phyloP scores from a whole-genome alignment of 1,140 invertebrate genomes.

The Danaus melanippus region DNA sequence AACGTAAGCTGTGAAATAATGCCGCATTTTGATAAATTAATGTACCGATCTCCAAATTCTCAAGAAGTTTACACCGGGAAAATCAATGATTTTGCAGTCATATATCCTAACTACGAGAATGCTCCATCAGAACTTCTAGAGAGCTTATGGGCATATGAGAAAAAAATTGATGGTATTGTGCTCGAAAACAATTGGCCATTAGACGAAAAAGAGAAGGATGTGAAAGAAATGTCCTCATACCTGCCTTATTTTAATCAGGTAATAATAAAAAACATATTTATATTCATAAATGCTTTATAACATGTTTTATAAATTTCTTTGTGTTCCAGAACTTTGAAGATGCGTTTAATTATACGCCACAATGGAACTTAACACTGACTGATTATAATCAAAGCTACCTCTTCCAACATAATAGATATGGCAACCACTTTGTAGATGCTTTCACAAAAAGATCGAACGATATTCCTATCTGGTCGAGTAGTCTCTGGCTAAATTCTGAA shows the following conservation, averaged over 20 bases:
- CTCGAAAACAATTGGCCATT: slow-evolving; percentile 59
- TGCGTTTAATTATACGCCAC: slow-evolving; percentile 41
- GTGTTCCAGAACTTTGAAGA: slow-evolving; percentile 46
- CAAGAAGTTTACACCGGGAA: slow-evolving; percentile 35
- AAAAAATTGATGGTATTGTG: slow-evolving; percentile 38
- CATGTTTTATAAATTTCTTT: background rate
- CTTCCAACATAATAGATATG: slow-evolving; percentile 44
- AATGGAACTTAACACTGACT: slow-evolving; percentile 43
- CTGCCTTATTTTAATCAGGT: slow-evolving; percentile 55
- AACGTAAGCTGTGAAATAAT: slow-evolving; percentile 22
- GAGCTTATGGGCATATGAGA: slow-evolving; percentile 35
- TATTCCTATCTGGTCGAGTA: slow-evolving; percentile 33
- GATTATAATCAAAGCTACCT: slow-evolving; percentile 30
- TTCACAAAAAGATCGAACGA: slow-evolving; percentile 23
- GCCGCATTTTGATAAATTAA: slow-evolving; percentile 27
- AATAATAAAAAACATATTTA: slow-evolving; percentile 3
- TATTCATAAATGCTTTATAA: background rate
- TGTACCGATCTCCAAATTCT: slow-evolving; percentile 23
- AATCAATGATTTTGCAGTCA: slow-evolving; percentile 24
- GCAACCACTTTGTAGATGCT: slow-evolving; percentile 36
- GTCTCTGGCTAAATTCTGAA: slow-evolving; percentile 39
- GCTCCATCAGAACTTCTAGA: slow-evolving; percentile 33
- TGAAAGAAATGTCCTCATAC: slow-evolving; percentile 27
- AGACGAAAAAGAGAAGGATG: slow-evolving; percentile 37
- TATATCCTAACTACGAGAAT: slow-evolving; percentile 45